Base-by-base conservation (phyloP, 2,797 vertebrate species). In the Paramormyrops hopkinsi region DNA sequence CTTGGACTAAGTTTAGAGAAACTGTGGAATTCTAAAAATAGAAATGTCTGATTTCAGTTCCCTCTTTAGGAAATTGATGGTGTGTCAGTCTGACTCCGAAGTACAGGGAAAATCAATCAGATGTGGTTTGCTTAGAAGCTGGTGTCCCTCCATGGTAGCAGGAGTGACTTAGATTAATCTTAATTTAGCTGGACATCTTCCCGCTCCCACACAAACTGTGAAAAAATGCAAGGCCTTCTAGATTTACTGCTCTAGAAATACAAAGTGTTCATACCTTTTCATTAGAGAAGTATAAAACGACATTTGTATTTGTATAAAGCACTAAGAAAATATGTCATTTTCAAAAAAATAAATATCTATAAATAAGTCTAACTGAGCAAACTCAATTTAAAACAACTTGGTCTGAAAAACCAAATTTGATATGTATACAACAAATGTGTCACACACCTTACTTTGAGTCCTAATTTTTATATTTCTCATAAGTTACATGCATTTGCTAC, bases 51-150 rank as follows among this genome's bases (percentile, higher is more conserved):
- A 46, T 79, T 59, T 90, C 41, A 76, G 73, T 62, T 86, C 88
- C 33, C 86, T 88, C 51, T 89, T 87, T 84, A 82, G 22, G 25
- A 87, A 87, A 90, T 91, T 89, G 69, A 91, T 89, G 88, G 88
- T 88, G 87, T 88, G 44, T 85, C 88, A 91, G 84, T 33, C 22
- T 88, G 51, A 90, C 59, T 83, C 62, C 9, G n/a, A 88, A 84
- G 33, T 86, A 19, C 33, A 84, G 25, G 54, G 29, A 79, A 82
- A 90, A 89, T 90, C 65, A 53, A 41, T 79, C 59, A 82, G 76
- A 65, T 54, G 46, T 69, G 83, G 87, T 91, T 88, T 88, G 44
- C 53, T 87, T 76, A 82, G 65, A 76, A 69, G 51, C 25, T 19
- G 54, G 17, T 88, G 76, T 73, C 48, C 51, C 86, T 25, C 44